Conservation (phyloP, 2,797 vertebrate species). For the Squalus acanthias region DNA sequence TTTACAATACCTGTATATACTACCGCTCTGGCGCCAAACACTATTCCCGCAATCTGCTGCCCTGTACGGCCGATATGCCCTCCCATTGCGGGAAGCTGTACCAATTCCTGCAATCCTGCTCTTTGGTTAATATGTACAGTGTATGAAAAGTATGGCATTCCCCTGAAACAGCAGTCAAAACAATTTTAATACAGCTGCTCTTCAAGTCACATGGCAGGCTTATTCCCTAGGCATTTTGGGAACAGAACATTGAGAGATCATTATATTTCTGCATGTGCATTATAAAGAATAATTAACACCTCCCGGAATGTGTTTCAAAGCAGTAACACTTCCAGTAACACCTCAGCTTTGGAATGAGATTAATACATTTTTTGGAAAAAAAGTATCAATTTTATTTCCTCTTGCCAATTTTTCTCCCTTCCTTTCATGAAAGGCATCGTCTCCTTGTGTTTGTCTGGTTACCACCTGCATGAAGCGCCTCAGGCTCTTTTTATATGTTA, state of each 20-base stretch:
- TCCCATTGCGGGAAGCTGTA: background rate
- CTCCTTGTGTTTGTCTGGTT: background rate
- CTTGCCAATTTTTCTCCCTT: background rate
- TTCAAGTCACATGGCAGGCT: background rate
- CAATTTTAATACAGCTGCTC: background rate
- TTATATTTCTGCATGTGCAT: slow-evolving; percentile 1
- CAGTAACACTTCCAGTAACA: background rate
- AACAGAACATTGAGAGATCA: background rate
- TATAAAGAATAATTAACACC: slow-evolving; percentile 19
- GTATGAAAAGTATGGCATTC: background rate
- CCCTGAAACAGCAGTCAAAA: background rate
- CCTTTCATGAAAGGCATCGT: background rate
- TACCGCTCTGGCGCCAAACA: background rate
- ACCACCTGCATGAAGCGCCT: background rate
- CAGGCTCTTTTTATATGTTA: background rate
- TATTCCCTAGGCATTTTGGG: background rate
- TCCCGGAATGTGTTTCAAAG: background rate
- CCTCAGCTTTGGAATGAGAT: background rate
- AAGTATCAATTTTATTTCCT: background rate
- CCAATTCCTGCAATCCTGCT: background rate
- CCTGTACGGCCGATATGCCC: background rate
- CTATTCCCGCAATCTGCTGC: background rate
- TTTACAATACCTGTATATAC: background rate
- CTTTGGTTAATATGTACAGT: background rate
- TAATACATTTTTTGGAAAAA: background rate